Conservation (phyloP, 2,797 vertebrate genomes). For the Delichon dasypus region DNA sequence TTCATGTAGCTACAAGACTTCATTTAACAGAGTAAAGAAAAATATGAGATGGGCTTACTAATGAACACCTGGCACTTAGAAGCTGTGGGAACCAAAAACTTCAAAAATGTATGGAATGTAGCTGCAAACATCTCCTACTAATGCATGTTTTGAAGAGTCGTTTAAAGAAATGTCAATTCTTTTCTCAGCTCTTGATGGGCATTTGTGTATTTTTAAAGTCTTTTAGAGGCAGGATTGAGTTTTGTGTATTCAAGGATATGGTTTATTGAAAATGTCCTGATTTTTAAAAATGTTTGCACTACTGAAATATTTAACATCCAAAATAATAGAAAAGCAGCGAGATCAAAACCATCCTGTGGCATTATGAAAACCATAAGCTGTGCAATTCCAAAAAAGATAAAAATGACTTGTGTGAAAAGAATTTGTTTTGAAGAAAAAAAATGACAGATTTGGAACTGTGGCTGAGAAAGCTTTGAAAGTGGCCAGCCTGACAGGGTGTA, state of each 20-base stretch:
- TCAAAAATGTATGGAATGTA: neutral
- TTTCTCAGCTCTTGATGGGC: neutral
- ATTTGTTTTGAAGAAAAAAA: neutral
- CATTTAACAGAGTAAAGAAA: neutral
- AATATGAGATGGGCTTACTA: neutral
- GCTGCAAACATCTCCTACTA: neutral
- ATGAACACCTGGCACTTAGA: neutral
- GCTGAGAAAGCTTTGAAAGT: constrained; percentile 12
- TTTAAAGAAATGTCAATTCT: neutral
- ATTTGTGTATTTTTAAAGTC: neutral
- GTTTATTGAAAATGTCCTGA: neutral
- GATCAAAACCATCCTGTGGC: neutral
- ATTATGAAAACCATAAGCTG: neutral
- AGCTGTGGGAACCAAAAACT: neutral
- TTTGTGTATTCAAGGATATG: neutral
- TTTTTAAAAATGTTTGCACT: neutral
- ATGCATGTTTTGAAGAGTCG: neutral
- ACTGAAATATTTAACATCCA: neutral
- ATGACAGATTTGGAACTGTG: neutral
- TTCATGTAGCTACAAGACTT: neutral
- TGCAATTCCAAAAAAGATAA: neutral
- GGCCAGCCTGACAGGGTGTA: neutral
- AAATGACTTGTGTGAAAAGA: neutral
- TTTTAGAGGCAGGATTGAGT: neutral
- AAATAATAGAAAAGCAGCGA: neutral